These are phyloP conservation scores for Eurypyga helias DNA, from an alignment of 2,113 vertebrate genomes.

Conservation along the genomic window DNA sequence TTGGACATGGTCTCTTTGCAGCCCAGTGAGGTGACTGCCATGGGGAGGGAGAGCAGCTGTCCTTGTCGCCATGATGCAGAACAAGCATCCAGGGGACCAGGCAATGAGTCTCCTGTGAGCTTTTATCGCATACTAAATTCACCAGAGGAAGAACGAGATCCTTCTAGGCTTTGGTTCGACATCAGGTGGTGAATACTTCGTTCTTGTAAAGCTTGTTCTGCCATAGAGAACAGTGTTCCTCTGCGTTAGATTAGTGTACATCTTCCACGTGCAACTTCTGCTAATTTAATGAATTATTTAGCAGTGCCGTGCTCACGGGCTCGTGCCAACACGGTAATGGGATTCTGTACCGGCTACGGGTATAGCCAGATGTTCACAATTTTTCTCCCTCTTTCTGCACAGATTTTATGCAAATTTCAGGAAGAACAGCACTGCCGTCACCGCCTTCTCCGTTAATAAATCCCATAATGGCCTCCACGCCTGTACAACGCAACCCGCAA, in stretches of 20 bases:
- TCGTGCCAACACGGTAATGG: slow-evolving; percentile 32
- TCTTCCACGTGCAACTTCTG: slow-evolving; percentile 31
- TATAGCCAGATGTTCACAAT: slow-evolving; percentile 67
- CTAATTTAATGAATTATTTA: slow-evolving; percentile 72
- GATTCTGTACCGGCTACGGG: slow-evolving; percentile 4
- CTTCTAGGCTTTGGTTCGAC: neutral
- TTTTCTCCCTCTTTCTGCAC: slow-evolving; percentile 31
- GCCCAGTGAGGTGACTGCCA: neutral
- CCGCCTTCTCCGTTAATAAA: slow-evolving; percentile 30
- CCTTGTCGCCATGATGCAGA: neutral
- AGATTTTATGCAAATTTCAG: slow-evolving; percentile 61
- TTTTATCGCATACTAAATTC: neutral
- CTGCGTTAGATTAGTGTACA: neutral
- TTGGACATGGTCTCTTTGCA: neutral
- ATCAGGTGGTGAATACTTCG: neutral
- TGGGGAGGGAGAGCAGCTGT: neutral
- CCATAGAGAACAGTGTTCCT: neutral
- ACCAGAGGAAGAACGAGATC: neutral
- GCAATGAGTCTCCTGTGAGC: neutral
- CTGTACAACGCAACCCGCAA: neutral
- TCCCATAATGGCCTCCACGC: neutral
- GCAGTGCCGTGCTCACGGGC: neutral
- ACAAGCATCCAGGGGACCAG: fast-evolving
- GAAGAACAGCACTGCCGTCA: neutral
- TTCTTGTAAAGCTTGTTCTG: slow-evolving; percentile 11